Percentiles rank a stretch among this genome's conserved stretches.
These are phyloP conservation scores for Grapholita molesta DNA, from an alignment of 1,140 invertebrate genomes.

Conservation along the genomic window DNA sequence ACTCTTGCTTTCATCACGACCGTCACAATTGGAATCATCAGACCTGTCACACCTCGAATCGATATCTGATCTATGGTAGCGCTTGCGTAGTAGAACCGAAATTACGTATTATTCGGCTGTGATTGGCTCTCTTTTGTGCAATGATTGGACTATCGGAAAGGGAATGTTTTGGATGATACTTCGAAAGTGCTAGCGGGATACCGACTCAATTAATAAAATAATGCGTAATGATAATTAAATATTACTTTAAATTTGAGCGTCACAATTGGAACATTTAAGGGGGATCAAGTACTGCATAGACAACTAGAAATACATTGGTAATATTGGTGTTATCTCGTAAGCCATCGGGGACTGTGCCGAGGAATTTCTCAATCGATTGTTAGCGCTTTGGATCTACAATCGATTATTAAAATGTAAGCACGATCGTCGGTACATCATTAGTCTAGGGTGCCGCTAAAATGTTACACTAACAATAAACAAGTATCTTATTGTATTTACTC, in stretches of 20 bases:
- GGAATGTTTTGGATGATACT: background rate
- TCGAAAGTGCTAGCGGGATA: slow-evolving; percentile 1
- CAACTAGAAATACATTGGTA: slow-evolving; percentile 20
- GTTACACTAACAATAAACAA: background rate
- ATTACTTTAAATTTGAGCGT: background rate
- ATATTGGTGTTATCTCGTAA: slow-evolving; percentile 29
- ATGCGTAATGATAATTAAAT: background rate
- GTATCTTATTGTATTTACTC: too few species aligned
- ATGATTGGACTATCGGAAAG: slow-evolving; percentile 19
- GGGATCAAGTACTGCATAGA: background rate
- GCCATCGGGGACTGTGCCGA: slow-evolving; percentile 20
- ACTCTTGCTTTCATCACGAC: slow-evolving; percentile 45
- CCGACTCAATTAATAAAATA: background rate
- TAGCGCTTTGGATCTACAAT: slow-evolving; percentile 38
- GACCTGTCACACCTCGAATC: slow-evolving; percentile 41
- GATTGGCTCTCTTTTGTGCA: slow-evolving; percentile 31
- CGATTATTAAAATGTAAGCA: slow-evolving; percentile 59
- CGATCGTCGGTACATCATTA: slow-evolving; percentile 47
- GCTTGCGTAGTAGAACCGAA: slow-evolving; percentile 36
- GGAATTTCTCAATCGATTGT: slow-evolving; percentile 41
- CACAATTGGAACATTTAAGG: background rate
- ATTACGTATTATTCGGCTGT: slow-evolving; percentile 31
- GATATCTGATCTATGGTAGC: slow-evolving; percentile 39
- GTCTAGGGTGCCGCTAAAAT: slow-evolving; percentile 38
- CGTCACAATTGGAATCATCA: slow-evolving; percentile 41